These are phyloP conservation scores for Melipona quadrifasciata DNA, from an alignment of 1,140 invertebrate species.

Conservation along the genomic window DNA sequence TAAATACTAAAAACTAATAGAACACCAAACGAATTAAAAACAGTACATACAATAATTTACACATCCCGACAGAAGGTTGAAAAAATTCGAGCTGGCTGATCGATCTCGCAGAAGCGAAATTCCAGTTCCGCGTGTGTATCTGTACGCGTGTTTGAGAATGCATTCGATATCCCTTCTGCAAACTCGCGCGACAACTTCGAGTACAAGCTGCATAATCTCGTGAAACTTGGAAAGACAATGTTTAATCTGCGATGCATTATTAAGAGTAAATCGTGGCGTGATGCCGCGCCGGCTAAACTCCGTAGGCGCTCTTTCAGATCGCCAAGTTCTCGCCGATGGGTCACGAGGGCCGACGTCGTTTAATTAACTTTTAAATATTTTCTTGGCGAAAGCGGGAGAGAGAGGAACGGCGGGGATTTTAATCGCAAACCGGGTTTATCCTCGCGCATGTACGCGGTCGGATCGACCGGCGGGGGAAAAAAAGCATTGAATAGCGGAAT, in stretches of 20 bases:
- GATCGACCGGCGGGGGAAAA: not conserved
- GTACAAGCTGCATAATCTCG: not conserved
- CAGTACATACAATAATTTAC: too few relatives aligned
- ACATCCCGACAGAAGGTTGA: too few relatives aligned
- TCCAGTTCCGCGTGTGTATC: not conserved
- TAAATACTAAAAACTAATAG: not conserved
- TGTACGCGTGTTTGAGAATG: not conserved
- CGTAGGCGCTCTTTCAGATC: not conserved
- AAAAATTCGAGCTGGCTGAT: not conserved
- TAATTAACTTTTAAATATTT: conserved; percentile 21
- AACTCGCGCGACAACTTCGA: not conserved
- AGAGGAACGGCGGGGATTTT: not conserved
- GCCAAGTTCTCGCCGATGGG: not conserved
- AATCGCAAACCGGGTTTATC: conserved; percentile 9
- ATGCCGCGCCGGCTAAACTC: too few relatives aligned
- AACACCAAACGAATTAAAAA: too few relatives aligned
- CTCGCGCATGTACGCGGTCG: not conserved
- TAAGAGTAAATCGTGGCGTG: not conserved
- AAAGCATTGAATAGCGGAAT: conserved; percentile 31
- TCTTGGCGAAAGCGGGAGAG: not conserved
- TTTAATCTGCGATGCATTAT: conserved; percentile 7
- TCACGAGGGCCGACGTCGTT: not conserved
- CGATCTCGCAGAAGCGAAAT: not conserved
- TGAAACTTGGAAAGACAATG: not conserved
- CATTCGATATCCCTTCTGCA: not conserved